Percentiles rank a stretch among this genome's conserved stretches.
Conservation (phyloP, 2,797 vertebrate genomes). For the Etheostoma perlongum region DNA sequence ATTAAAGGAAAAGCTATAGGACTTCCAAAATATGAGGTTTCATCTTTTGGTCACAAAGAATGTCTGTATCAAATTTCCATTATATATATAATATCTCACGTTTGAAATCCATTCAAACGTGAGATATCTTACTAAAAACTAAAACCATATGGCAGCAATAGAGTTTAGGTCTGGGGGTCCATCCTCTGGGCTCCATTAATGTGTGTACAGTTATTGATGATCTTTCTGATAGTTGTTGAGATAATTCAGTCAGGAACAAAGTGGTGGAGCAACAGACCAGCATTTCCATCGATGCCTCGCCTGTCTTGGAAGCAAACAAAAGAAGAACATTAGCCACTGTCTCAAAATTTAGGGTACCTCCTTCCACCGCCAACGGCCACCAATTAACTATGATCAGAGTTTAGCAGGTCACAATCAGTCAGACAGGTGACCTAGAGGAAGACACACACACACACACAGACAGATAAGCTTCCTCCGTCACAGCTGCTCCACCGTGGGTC, state of each 20-base stretch:
- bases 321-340: constrained; percentile 31
- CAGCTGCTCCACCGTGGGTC: constrained; percentile 65
- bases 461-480: constrained; percentile 23
- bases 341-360: constrained; percentile 30
- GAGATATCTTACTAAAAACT: not conserved
- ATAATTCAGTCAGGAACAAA: not conserved
- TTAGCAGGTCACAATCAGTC: constrained; percentile 67
- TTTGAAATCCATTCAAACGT: not conserved
- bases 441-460: constrained; percentile 34
- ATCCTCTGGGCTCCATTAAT: not conserved
- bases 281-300: not conserved
- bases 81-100: too few relatives aligned
- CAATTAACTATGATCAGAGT: constrained; percentile 76
- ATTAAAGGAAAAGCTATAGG: not conserved
- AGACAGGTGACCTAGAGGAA: constrained; percentile 66
- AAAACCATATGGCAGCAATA: not conserved
- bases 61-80: not conserved
- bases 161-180: not conserved
- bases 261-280: not conserved
- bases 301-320: constrained; percentile 40
- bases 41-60: not conserved
- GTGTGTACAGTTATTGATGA: not conserved
- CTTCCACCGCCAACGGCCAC: constrained; percentile 37
- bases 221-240: not conserved
- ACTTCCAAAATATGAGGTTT: not conserved